Evolutionary conservation across 1,140 invertebrate species (phyloP).

Genomic region (Ylistrum balloti): DNA sequence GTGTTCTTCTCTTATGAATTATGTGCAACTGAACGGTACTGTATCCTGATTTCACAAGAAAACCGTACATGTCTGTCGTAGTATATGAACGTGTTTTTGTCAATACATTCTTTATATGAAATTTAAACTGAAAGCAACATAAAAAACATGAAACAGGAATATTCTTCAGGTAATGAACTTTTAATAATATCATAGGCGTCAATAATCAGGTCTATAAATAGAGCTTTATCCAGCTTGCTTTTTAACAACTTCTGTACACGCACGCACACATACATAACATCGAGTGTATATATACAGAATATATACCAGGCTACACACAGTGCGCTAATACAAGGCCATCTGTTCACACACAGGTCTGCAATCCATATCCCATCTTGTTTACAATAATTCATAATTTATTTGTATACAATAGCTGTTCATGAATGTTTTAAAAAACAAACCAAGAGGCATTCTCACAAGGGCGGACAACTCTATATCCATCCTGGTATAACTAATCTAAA

Average conservation of each 20-base stretch:
- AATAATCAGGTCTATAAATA: constrained; percentile 21
- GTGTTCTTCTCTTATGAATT: too few relatives aligned
- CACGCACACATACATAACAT: not conserved
- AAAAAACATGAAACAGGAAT: not conserved
- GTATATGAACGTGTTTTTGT: too few relatives aligned
- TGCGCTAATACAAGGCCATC: not conserved
- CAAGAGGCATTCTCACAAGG: not conserved
- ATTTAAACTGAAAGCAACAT: not conserved
- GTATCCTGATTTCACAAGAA: too few relatives aligned
- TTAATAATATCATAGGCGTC: constrained; percentile 39
- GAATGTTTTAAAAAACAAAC: not conserved
- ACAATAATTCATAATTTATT: not conserved
- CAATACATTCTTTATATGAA: too few relatives aligned
- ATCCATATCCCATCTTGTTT: not conserved
- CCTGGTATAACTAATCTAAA: not conserved
- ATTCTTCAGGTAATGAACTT: constrained; percentile 39
- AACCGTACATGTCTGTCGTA: too few relatives aligned
- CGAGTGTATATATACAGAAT: too few relatives aligned
- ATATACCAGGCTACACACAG: not conserved
- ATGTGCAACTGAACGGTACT: too few relatives aligned
- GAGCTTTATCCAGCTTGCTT: constrained; percentile 25
- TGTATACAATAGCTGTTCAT: not conserved
- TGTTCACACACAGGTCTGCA: not conserved
- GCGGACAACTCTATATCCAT: too few relatives aligned
- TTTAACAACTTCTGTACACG: not conserved